phyloP scores from a whole-genome alignment of 1,140 invertebrate genomes.

The Helicoverpa armigera region DNA sequence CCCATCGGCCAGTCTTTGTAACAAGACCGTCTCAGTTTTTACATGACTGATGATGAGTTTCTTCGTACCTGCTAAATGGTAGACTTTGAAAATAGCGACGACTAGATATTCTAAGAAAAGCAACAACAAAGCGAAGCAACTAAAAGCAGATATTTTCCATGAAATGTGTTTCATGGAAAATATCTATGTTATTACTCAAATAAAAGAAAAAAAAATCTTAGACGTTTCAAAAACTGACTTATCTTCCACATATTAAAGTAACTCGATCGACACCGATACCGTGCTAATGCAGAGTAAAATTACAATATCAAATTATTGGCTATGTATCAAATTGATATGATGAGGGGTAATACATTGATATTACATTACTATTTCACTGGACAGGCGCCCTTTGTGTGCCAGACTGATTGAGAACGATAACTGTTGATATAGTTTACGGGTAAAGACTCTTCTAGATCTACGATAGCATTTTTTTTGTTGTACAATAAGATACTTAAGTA shows the following conservation, averaged over 20 bases:
- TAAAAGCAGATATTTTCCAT: too few species aligned
- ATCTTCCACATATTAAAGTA: background rate
- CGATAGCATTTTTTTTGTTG: too few species aligned
- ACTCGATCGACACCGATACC: constrained; percentile 20
- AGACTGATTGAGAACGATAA: constrained; percentile 10
- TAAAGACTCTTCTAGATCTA: background rate
- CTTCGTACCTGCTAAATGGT: too few species aligned
- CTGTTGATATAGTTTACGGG: background rate
- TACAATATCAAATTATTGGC: constrained; percentile 48
- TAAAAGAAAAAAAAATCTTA: background rate
- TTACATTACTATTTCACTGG: constrained; percentile 32
- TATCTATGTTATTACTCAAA: too few species aligned
- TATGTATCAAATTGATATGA: constrained; percentile 49
- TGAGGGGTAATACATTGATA: constrained; percentile 34
- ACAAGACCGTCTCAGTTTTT: too few species aligned
- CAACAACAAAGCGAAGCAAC: background rate
- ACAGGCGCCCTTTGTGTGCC: constrained; percentile 17
- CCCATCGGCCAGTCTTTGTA: too few species aligned
- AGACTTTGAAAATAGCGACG: too few species aligned
- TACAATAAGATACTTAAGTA: too few species aligned
- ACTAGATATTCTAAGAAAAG: background rate
- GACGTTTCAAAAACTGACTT: background rate
- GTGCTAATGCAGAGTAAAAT: constrained; percentile 45
- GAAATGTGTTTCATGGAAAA: too few species aligned
- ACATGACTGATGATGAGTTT: too few species aligned